Conservation (phyloP, 2,888 invertebrate genomes). For the Pteria penguin region DNA sequence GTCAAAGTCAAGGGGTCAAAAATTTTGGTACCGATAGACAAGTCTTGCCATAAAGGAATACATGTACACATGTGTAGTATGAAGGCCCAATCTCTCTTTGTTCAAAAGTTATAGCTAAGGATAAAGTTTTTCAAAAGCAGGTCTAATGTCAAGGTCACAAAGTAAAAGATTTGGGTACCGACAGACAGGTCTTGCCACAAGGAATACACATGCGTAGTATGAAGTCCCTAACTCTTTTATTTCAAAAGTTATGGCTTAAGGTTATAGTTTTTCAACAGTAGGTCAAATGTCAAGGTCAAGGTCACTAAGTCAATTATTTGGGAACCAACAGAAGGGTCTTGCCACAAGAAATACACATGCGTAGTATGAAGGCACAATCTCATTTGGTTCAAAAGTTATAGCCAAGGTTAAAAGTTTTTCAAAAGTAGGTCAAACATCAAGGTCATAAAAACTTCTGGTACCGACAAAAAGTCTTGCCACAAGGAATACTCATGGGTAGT, state of each 20-base stretch:
- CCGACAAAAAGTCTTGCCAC: neutral
- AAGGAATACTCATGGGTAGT: neutral
- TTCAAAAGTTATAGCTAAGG: neutral
- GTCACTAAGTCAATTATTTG: neutral
- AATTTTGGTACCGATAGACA: neutral
- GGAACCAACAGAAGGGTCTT: neutral
- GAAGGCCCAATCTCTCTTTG: neutral
- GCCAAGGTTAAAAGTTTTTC: neutral
- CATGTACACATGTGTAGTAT: neutral
- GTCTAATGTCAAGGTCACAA: neutral
- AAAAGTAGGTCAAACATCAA: neutral
- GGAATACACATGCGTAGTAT: neutral
- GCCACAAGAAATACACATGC: neutral
- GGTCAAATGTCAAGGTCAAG: neutral
- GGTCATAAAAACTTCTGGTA: neutral
- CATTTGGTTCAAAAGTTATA: neutral
- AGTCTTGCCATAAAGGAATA: neutral
- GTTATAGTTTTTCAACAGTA: neutral
- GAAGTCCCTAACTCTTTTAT: neutral
- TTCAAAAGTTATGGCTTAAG: neutral
- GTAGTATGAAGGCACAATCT: neutral
- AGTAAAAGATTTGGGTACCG: neutral
- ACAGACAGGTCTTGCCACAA: neutral
- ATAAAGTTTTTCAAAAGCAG: neutral
- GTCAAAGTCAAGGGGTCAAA: neutral